phyloP scores from a whole-genome alignment of 2,113 vertebrate genomes.

The Nestor notabilis region DNA sequence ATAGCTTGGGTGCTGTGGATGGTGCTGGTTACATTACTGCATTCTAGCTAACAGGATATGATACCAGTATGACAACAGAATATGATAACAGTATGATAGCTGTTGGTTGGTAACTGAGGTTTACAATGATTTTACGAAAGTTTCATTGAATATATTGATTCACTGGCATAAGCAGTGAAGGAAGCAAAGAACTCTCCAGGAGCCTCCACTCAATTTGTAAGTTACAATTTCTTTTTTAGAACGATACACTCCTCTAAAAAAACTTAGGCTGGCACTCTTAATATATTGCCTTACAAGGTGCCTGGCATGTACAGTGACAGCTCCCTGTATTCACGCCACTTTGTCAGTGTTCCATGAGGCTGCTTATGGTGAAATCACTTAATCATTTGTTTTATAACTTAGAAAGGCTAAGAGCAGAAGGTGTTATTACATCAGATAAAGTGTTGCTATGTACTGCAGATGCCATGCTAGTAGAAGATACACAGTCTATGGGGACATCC shows the following conservation, averaged over 20 bases:
- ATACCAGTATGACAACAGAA: too few species aligned
- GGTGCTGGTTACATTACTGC: background rate
- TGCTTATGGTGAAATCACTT: constrained; percentile 2
- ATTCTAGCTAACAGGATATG: background rate
- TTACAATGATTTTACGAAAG: background rate
- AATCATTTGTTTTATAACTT: constrained; percentile 50
- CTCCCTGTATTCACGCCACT: background rate
- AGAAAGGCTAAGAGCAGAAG: constrained; percentile 49
- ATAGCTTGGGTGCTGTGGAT: background rate
- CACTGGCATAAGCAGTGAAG: background rate
- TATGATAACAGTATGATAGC: background rate
- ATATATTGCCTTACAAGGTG: background rate
- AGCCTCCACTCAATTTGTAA: background rate
- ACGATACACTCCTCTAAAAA: background rate
- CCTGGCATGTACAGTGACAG: background rate
- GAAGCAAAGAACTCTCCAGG: background rate
- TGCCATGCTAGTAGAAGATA: constrained; percentile 12
- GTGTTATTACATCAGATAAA: constrained; percentile 48
- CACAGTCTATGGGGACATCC: constrained; percentile 27
- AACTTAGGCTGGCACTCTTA: background rate
- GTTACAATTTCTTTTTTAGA: background rate
- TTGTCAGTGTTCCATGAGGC: background rate
- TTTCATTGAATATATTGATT: background rate
- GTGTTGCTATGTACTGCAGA: constrained; percentile 59
- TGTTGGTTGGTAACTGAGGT: background rate